Conservation (phyloP, 2,113 vertebrate species). For the Telmatochromis sp. region DNA sequence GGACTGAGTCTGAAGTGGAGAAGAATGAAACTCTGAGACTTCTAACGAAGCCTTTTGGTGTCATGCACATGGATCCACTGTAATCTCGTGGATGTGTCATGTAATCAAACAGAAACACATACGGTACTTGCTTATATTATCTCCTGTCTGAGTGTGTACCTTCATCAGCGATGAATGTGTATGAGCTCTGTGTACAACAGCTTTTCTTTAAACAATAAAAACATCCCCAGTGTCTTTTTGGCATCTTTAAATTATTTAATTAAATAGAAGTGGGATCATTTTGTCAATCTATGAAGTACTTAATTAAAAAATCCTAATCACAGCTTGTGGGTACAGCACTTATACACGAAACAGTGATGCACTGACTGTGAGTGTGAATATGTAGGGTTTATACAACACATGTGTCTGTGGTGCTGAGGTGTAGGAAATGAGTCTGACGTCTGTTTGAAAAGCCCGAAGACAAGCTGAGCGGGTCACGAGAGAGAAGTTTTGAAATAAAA, state of each 20-base stretch:
- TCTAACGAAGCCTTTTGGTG: neutral
- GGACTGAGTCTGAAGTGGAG: neutral
- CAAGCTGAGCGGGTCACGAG: neutral
- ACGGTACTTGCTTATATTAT: neutral
- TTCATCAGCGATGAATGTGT: neutral
- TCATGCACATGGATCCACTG: neutral
- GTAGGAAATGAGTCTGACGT: neutral
- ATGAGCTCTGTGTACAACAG: neutral
- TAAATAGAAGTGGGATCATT: neutral
- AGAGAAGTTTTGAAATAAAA: neutral
- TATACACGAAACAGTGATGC: neutral
- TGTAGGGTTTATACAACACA: neutral
- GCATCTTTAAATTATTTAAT: neutral
- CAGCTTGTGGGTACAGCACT: neutral
- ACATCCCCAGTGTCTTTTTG: neutral
- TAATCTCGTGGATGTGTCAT: neutral
- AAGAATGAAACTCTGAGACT: neutral
- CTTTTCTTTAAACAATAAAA: neutral
- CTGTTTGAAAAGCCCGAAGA: neutral
- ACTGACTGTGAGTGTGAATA: neutral
- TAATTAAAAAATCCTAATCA: neutral
- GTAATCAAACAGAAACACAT: neutral
- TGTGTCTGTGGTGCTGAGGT: neutral
- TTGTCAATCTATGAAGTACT: neutral
- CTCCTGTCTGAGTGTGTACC: neutral